Evolutionary conservation across 2,888 invertebrate genomes (phyloP).

Genomic region (Campoplex nolae): DNA sequence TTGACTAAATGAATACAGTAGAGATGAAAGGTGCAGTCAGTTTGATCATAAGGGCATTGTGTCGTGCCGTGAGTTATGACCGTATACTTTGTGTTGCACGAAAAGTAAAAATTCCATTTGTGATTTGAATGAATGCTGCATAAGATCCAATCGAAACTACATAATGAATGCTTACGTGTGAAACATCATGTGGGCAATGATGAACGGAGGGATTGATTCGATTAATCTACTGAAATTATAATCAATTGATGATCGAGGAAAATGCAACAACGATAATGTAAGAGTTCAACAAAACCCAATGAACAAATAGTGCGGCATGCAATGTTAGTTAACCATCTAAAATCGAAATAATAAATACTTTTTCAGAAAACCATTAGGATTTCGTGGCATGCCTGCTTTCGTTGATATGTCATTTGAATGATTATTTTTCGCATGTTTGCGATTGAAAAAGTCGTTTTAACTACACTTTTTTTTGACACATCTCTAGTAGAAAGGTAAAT

Average conservation of each 20-base stretch:
- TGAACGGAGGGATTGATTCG: not conserved
- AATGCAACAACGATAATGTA: not conserved
- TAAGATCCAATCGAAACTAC: not conserved
- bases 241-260: not conserved
- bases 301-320: constrained; percentile 3
- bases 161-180: not conserved
- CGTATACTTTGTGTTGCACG: constrained; percentile 35
- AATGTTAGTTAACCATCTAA: not conserved
- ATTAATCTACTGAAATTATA: not conserved
- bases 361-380: not conserved
- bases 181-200: not conserved
- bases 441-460: not conserved
- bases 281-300: not conserved
- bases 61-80: constrained; percentile 32
- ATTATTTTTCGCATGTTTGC: not conserved
- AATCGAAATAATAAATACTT: constrained; percentile 12
- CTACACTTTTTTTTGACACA: not conserved
- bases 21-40: constrained; percentile 23
- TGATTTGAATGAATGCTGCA: constrained; percentile 1
- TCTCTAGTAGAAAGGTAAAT: not conserved
- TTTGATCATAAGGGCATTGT: constrained; percentile 45
- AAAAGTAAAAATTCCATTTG: constrained; percentile 23
- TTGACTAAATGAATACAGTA: constrained; percentile 17
- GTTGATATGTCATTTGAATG: not conserved
- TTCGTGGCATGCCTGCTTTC: not conserved